Percentiles rank a stretch among this genome's conserved stretches.
These are phyloP conservation scores for Therioaphis trifolii DNA, from an alignment of 2,888 invertebrate species.

Conservation along the genomic window DNA sequence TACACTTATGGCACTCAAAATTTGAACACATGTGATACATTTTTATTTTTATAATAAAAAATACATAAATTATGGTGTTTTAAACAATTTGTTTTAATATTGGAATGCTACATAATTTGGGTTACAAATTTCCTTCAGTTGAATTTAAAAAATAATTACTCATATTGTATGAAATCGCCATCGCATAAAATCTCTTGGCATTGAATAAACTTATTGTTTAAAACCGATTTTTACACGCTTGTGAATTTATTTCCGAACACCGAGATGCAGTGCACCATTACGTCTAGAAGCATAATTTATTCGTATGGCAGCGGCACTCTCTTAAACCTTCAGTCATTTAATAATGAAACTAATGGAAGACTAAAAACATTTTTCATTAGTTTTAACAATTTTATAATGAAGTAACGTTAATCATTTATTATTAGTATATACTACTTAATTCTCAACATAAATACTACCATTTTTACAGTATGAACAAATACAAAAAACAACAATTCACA, in stretches of 20 bases:
- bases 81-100: too few species aligned
- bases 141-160: neutral
- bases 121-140: neutral
- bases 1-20: neutral
- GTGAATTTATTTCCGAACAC: constrained; percentile 12
- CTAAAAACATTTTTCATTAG: neutral
- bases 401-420: too few species aligned
- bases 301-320: constrained; percentile 54
- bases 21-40: neutral
- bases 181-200: neutral
- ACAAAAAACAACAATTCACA: neutral
- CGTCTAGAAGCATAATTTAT: constrained; percentile 59
- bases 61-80: neutral
- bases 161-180: neutral
- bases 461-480: neutral
- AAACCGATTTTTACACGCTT: constrained; percentile 1
- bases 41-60: neutral
- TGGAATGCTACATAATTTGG: too few species aligned
- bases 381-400: neutral
- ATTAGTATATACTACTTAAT: neutral
- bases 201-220: neutral
- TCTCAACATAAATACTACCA: too few species aligned
- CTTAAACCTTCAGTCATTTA: neutral
- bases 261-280: constrained; percentile 55
- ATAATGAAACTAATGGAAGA: neutral